A percentile compares a stretch with the other conserved stretches of the same genome.
These are phyloP conservation scores for Phortica magna DNA, from an alignment of 2,888 invertebrate genomes.

Conservation along the genomic window DNA sequence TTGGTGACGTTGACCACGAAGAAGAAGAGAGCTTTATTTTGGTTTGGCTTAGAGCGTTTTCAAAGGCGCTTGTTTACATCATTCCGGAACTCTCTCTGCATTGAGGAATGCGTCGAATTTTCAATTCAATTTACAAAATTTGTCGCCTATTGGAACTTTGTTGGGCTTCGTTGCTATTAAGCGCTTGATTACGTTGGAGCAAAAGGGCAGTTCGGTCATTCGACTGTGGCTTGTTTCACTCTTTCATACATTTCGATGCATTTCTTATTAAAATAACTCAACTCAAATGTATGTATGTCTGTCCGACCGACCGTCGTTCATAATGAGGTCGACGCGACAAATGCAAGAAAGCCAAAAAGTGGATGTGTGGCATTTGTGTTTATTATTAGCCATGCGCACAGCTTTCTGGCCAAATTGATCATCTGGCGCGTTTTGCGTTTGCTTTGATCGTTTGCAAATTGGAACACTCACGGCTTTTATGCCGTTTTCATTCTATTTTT, in stretches of 20 bases:
- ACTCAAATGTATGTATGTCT: not conserved
- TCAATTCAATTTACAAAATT: conserved; percentile 13
- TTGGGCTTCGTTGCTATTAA: no score
- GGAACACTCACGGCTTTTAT: not conserved
- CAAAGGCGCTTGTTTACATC: conserved; percentile 57
- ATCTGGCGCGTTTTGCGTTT: not conserved
- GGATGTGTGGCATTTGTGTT: no score
- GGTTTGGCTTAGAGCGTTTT: conserved; percentile 9
- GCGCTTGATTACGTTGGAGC: no score
- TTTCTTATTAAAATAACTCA: no score
- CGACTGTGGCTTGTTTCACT: no score
- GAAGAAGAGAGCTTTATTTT: not conserved
- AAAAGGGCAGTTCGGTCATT: no score
- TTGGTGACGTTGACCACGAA: conserved; percentile 33
- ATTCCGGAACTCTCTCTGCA: conserved; percentile 60
- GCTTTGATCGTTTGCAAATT: conserved; percentile 17
- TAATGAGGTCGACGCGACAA: conserved; percentile 57
- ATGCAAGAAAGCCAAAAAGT: not conserved
- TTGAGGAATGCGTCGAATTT: not conserved
- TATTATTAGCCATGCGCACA: not conserved
- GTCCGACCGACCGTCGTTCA: conserved; percentile 47
- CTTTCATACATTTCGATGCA: no score
- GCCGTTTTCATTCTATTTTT: not conserved
- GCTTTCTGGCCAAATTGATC: not conserved
- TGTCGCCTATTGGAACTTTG: no score